Conservation (phyloP, 2,113 vertebrate genomes). For the Natator depressus region DNA sequence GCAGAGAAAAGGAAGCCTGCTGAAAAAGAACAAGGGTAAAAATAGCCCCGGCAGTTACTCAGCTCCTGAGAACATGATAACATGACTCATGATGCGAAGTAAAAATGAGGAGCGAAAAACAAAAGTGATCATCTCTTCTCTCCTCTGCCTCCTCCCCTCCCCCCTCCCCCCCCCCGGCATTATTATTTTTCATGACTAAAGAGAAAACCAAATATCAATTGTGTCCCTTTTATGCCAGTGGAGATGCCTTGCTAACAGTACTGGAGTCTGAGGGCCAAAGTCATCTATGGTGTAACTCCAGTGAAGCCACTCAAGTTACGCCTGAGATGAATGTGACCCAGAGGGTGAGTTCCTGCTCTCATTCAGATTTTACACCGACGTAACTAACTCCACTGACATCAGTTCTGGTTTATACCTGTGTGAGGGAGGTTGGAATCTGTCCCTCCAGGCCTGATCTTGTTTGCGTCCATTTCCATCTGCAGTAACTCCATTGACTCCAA, state of each 20-base stretch:
- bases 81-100: constrained; percentile 81
- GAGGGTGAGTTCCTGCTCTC: background rate
- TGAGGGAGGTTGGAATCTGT: background rate
- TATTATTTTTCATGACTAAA: background rate
- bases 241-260: background rate
- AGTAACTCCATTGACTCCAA: fast-evolving
- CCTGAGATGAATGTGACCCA: background rate
- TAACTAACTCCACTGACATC: background rate
- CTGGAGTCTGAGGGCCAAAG: background rate
- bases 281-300: background rate
- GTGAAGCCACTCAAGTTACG: background rate
- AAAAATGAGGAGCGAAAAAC: constrained; percentile 70
- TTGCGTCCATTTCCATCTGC: background rate
- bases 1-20: constrained; percentile 79
- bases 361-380: background rate
- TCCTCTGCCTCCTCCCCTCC: background rate
- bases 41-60: constrained; percentile 86
- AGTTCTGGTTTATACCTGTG: background rate
- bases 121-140: background rate
- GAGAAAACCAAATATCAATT: background rate
- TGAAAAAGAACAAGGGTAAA: constrained; percentile 77
- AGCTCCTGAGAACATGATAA: constrained; percentile 80
- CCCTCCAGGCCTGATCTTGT: fast-evolving
- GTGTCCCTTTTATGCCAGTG: background rate
- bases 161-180: background rate